phyloP scores from a whole-genome alignment of 2,888 invertebrate genomes.

The Hemicrepidius hirtus region DNA sequence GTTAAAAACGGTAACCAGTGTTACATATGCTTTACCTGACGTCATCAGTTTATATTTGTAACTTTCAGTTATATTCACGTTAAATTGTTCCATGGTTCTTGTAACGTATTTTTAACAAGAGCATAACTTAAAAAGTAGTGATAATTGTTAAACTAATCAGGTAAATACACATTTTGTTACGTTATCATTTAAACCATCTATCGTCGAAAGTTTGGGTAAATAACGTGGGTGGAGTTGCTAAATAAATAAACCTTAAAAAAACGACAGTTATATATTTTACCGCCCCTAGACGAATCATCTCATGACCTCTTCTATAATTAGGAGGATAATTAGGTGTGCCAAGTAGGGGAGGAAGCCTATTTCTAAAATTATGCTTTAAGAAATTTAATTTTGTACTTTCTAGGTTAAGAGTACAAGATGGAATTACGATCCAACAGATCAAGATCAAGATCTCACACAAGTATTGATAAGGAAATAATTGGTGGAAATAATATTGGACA shows the following conservation, averaged over 20 bases:
- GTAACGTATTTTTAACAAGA: not conserved
- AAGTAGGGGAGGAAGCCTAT: slow-evolving; percentile 41
- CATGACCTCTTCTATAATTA: slow-evolving; percentile 35
- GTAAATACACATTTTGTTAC: no score
- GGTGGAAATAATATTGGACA: slow-evolving; percentile 67
- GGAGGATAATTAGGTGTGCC: slow-evolving; percentile 8
- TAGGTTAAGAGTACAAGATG: slow-evolving; percentile 59
- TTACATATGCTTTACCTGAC: slow-evolving; percentile 38
- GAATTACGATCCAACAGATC: slow-evolving; percentile 79
- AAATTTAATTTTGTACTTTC: slow-evolving; percentile 43
- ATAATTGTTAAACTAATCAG: no score
- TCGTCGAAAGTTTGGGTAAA: not conserved
- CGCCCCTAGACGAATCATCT: slow-evolving; percentile 20
- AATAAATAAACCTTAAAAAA: slow-evolving; percentile 29
- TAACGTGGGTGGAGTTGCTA: slow-evolving; percentile 37
- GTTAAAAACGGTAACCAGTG: not conserved
- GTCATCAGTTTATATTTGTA: slow-evolving; percentile 45
- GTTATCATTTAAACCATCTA: not conserved
- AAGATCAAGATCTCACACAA: slow-evolving; percentile 80
- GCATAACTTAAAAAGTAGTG: not conserved
- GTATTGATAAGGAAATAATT: slow-evolving; percentile 76
- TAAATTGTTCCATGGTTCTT: not conserved
- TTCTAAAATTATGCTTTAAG: not conserved
- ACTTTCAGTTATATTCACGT: no score
- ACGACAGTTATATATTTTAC: slow-evolving; percentile 22